Base-by-base conservation (phyloP, 2,888 invertebrate species). In the Brachyptera putata region DNA sequence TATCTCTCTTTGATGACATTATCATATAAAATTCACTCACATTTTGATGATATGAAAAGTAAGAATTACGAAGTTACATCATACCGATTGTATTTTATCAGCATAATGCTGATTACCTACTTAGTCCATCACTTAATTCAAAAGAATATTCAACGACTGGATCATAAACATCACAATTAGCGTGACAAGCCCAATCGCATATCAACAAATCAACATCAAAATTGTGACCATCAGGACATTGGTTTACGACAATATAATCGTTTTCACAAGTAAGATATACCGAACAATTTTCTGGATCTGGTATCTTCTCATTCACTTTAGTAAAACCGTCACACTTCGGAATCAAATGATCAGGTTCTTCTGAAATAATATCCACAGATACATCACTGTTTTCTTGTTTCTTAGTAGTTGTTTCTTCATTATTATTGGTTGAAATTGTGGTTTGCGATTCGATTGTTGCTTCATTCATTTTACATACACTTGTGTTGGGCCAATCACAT, bases 281-380 rank as follows among this genome's bases (percentile, higher is more conserved):
- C 24, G 46, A 46, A 24, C 46, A 46, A 24, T 46, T 24, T n/a
- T 46, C 24, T 1, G 46, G 46, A 24, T 46, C 21, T n/a, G 46
- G 2, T 3, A 46, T 21, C n/a, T 46, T 21, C 46, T 21, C n/a
- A 3, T 13, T 24, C 11, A 21, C 24, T 9, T 21, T 13, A 4
- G 46, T 22, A 11, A 4, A 46, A n/a, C 4, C 9, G 3, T n/a
- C n/a, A 5, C 9, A 21, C 9, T 21, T n/a, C 4, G 21, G 21
- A 14, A 39, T 14, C 39, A n/a, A 7, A 4, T 3, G 7, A 7
- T 7, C n/a, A 39, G 14, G 39, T 14, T 5, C 4, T 39, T 7
- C n/a, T 7, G 39, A n/a, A 3, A 39, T 14, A 4, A 4, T 14
- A 14, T 11, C 14, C 11, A 39, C 3, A 11, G 34, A 7, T 5